These are phyloP conservation scores for Zaprionus tsacasi DNA, from an alignment of 1,140 invertebrate genomes.

Conservation along the genomic window DNA sequence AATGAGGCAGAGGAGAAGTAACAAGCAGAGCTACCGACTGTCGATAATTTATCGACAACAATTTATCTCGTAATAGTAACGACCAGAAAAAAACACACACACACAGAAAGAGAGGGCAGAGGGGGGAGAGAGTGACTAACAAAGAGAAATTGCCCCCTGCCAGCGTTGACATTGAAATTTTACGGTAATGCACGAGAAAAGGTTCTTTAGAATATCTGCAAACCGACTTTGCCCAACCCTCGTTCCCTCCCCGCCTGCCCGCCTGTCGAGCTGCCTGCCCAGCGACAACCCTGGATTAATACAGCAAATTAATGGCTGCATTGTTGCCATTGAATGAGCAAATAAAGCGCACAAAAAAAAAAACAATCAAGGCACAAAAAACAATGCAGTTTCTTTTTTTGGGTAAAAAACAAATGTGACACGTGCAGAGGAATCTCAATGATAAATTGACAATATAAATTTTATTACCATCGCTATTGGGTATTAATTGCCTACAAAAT, in stretches of 20 bases:
- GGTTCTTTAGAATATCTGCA: constrained; percentile 40
- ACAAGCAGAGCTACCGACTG: constrained; percentile 51
- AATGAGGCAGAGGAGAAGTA: constrained; percentile 16
- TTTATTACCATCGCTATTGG: constrained; percentile 68
- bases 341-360: constrained; percentile 17
- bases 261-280: no score
- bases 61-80: constrained; percentile 77
- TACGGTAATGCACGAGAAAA: constrained; percentile 59
- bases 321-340: constrained; percentile 36
- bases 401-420: constrained; percentile 50
- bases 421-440: constrained; percentile 63
- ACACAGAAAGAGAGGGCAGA: constrained; percentile 6
- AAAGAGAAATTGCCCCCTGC: constrained; percentile 37
- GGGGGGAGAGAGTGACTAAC: constrained; percentile 2
- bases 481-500: constrained; percentile 66
- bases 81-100: constrained; percentile 38
- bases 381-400: constrained; percentile 31
- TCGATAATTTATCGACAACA: constrained; percentile 78
- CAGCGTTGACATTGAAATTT: constrained; percentile 76
- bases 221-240: constrained; percentile 22
- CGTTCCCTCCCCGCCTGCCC: not conserved
- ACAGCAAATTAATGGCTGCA: constrained; percentile 72
- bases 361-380: constrained; percentile 13
- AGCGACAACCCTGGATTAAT: constrained; percentile 54
- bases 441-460: constrained; percentile 68